Evolutionary conservation across 2,113 vertebrate genomes (phyloP).

Genomic region (Vulpes vulpes): DNA sequence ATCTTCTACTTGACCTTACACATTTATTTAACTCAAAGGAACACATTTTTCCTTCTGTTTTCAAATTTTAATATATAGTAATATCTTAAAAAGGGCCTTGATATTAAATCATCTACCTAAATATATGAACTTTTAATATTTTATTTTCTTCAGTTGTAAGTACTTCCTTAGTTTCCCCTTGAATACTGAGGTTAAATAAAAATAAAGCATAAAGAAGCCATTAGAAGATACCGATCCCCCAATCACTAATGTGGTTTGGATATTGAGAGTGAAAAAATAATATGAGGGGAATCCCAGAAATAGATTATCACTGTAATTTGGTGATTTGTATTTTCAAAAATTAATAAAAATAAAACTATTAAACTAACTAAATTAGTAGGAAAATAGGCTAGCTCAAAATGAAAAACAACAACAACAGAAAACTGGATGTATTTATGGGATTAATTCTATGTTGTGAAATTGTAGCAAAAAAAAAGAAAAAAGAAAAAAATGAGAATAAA

Average conservation of each 20-base stretch:
- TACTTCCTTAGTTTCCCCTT: background rate
- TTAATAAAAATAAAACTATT: background rate
- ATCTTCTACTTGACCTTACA: background rate
- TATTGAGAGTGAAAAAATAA: background rate
- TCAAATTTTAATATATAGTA: background rate
- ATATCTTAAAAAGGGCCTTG: background rate
- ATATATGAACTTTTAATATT: background rate
- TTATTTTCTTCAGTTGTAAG: background rate
- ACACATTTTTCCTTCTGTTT: background rate
- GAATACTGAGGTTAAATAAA: background rate
- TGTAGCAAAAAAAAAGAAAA: background rate
- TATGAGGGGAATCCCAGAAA: background rate
- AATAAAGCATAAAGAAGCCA: background rate
- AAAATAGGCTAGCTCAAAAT: background rate
- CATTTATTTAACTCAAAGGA: background rate
- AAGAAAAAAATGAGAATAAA: background rate
- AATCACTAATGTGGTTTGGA: background rate
- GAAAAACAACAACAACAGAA: background rate
- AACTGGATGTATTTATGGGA: background rate
- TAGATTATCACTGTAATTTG: background rate
- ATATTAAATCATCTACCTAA: background rate
- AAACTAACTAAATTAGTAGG: background rate
- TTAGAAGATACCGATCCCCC: background rate
- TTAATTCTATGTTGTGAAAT: background rate
- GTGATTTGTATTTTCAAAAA: background rate